A percentile compares a stretch with the other conserved stretches of the same genome.
Conservation (phyloP, 2,888 invertebrate species). For the Coronaproctus castanopsis region DNA sequence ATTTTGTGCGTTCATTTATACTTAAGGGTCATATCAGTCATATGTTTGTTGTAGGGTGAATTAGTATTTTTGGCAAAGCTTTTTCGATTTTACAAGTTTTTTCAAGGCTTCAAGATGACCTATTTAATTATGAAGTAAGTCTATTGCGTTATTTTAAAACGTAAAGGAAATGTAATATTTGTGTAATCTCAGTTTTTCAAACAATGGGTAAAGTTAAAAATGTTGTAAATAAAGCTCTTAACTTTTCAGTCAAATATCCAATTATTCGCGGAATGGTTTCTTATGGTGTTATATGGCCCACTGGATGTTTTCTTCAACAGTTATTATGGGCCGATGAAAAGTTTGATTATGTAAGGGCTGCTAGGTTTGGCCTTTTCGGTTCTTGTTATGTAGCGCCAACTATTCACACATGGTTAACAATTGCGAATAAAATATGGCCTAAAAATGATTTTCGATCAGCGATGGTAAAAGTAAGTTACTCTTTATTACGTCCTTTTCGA, state of each 20-base stretch:
- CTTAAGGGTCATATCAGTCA: no score
- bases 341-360: conserved; percentile 17
- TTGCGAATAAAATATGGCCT: conserved; percentile 58
- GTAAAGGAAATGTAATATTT: no score
- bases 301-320: conserved; percentile 37
- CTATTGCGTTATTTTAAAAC: no score
- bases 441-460: conserved; percentile 44
- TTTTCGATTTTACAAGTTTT: not conserved
- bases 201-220: not conserved
- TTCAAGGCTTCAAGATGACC: not conserved
- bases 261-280: conserved; percentile 37
- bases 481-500: no score
- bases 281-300: conserved; percentile 37
- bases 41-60: no score
- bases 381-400: conserved; percentile 23
- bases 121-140: no score
- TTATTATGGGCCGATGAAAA: conserved; percentile 20
- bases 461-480: conserved; percentile 40
- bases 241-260: conserved; percentile 31
- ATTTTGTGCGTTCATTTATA: no score
- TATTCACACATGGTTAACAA: conserved; percentile 30
- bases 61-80: not conserved
- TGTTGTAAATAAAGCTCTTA: conserved; percentile 3
- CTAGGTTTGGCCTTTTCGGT: conserved; percentile 21
- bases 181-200: no score